Evolutionary conservation across 2,113 vertebrate genomes (phyloP).

Genomic region (Hystrix brachyura): DNA sequence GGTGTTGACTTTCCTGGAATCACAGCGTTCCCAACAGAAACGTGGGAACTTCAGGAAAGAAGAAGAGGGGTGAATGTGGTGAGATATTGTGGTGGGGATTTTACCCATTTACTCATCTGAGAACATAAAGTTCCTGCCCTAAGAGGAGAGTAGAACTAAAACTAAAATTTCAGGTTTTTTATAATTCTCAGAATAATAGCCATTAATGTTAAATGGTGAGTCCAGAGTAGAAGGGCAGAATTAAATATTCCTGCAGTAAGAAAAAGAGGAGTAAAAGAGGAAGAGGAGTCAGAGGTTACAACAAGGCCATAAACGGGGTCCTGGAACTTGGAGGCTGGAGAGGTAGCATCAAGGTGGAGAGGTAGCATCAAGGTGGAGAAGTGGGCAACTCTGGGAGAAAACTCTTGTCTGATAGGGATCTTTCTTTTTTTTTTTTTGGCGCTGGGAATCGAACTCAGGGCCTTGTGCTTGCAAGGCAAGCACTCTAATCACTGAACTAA

Average conservation of each 20-base stretch:
- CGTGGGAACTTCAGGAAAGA: neutral
- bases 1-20: neutral
- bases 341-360: neutral
- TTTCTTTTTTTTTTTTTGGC: neutral
- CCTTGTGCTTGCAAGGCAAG: no score
- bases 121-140: neutral
- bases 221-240: neutral
- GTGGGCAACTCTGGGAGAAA: neutral
- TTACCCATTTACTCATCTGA: neutral
- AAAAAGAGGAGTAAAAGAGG: neutral
- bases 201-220: neutral
- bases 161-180: slow-evolving; percentile 19
- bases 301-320: neutral
- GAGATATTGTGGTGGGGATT: neutral
- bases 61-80: neutral
- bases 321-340: neutral
- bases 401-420: neutral
- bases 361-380: neutral
- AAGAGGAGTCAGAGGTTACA: neutral
- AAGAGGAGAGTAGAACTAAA: neutral
- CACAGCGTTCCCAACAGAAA: neutral
- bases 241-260: neutral
- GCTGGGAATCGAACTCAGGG: no score
- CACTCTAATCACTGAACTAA: no score
- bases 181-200: neutral